Evolutionary conservation across 2,797 vertebrate species (phyloP).

Genomic region (Synaphobranchus kaupii): DNA sequence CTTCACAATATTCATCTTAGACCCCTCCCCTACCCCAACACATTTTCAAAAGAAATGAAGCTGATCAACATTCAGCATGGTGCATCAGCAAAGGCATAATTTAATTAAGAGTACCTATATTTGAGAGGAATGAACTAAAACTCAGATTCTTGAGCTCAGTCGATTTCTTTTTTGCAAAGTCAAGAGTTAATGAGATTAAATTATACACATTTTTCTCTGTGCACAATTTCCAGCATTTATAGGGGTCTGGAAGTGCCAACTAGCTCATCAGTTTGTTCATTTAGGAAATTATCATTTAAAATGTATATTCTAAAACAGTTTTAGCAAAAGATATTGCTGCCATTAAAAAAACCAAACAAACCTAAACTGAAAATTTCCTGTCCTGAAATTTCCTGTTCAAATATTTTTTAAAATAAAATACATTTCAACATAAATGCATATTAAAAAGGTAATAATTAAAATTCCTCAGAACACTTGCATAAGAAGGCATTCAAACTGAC

Average conservation of each 20-base stretch:
- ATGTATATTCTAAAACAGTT: constrained; percentile 37
- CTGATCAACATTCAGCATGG: constrained; percentile 55
- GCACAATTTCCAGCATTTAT: constrained; percentile 17
- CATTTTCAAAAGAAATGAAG: constrained; percentile 41
- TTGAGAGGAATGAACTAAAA: constrained; percentile 40
- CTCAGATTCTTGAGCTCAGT: constrained; percentile 16
- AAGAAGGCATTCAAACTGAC: constrained; percentile 70
- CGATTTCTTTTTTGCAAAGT: constrained; percentile 4
- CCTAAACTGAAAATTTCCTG: constrained; percentile 58
- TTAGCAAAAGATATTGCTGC: constrained; percentile 44
- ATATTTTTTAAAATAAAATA: constrained; percentile 49
- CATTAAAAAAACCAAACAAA: constrained; percentile 47
- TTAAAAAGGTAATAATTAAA: constrained; percentile 64
- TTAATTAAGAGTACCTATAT: constrained; percentile 43
- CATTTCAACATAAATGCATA: constrained; percentile 67
- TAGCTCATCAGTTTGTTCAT: constrained; percentile 40
- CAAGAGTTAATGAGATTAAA: not conserved
- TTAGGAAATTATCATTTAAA: constrained; percentile 29
- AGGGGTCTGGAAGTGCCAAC: constrained; percentile 25
- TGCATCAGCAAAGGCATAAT: constrained; percentile 52
- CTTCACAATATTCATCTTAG: constrained; percentile 44
- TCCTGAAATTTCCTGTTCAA: constrained; percentile 62
- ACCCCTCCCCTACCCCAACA: constrained; percentile 28
- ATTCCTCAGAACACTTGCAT: constrained; percentile 73
- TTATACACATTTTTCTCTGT: constrained; percentile 5